These are phyloP conservation scores for Limnephilus auricula DNA, from an alignment of 2,888 invertebrate genomes.

Conservation along the genomic window DNA sequence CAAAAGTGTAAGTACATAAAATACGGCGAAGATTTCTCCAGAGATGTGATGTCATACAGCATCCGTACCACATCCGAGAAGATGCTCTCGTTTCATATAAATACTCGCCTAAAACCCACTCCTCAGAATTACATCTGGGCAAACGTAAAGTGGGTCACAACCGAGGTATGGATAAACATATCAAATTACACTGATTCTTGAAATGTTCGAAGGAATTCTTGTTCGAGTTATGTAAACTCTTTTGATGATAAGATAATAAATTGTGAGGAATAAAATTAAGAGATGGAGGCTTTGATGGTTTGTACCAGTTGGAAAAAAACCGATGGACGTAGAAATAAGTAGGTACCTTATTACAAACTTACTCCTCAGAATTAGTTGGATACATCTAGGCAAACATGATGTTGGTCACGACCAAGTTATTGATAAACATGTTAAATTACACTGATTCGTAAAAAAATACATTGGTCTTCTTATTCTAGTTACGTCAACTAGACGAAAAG, in stretches of 20 bases:
- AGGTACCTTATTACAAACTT: no score
- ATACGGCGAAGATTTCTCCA: conserved; percentile 9
- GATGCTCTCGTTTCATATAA: not conserved
- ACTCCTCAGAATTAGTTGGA: no score
- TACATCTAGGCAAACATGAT: no score
- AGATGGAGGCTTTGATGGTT: no score
- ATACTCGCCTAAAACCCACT: not conserved
- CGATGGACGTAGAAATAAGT: no score
- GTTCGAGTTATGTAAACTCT: not conserved
- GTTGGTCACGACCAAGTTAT: no score
- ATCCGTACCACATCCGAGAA: not conserved
- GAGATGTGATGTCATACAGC: conserved; percentile 20
- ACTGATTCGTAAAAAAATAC: no score
- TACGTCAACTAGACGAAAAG: no score
- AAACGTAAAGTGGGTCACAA: not conserved
- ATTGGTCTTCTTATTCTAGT: no score
- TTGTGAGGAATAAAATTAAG: no score
- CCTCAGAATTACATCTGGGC: not conserved
- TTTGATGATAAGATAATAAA: not conserved
- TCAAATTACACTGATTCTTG: not conserved
- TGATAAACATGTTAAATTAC: no score
- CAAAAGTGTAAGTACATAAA: not conserved
- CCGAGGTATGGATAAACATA: not conserved
- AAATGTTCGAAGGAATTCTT: not conserved
- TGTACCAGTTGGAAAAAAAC: no score